Base-by-base conservation (phyloP, 2,888 invertebrate genomes). In the Smittia aterrima region DNA sequence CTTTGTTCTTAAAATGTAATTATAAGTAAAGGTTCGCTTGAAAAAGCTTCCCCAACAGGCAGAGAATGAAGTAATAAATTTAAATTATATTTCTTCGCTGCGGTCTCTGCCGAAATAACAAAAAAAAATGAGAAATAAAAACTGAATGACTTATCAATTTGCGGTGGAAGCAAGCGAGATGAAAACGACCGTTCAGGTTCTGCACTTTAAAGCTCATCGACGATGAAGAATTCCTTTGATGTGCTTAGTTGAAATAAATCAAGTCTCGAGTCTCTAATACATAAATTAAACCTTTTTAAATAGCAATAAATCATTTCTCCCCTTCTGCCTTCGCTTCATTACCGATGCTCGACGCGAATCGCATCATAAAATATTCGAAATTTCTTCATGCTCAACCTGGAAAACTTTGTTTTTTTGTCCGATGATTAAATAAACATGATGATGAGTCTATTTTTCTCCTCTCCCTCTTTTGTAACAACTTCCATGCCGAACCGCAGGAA, bases 271-370 rank as follows among this genome's bases (percentile, higher is more conserved):
- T 53, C 11, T 22, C 71, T 58, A 71, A 71, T 71, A 73, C 41
- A 73, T 73, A 73, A 73, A 73, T 73, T 73, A 41, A 72, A 64
- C 64, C 73, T 73, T 73, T 73, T 73, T 73, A 73, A 73, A 73
- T 64, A 64, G 73, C 40, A 6, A 73, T 73, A 73, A 73, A 73
- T 73, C 73, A 73, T 64, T 64, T 72, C 58, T 38, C 25, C 24
- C 20, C 38, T 72, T 66, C 27, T 47, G 47, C 47, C 47, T 58
- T 58, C 58, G 38, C 40, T 70, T 53, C 70, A 53, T 53, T 70
- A 53, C 53, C 40, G 58, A 58, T 22, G 22, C 58, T 47, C 47
- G 22, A 18, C 47, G 58, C 20, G 20, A 22, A 47, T 47, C 11
- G 47, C 11, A 22, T 22, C 58, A 58, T 70, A 67, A 40, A 53